Base-by-base conservation (phyloP, 2,888 invertebrate species). In the Ornithoptera priamus region DNA sequence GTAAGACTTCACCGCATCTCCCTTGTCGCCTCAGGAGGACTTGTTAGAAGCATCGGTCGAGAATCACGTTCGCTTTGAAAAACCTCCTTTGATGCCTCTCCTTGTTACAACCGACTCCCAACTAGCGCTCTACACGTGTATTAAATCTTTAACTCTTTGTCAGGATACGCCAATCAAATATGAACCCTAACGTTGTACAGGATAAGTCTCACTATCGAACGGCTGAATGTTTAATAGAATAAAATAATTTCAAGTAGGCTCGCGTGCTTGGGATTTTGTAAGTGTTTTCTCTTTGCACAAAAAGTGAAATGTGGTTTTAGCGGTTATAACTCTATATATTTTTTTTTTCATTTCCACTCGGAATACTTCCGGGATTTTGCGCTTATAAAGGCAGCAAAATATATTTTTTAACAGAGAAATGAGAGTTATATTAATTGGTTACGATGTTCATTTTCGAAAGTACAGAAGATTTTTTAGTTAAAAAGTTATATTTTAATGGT, bases 1-100 rank as follows among this genome's bases (percentile, higher is more conserved):
- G 79, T 79, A 77, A 75, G 79, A 79, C 80, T 79, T 77, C 76
- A 79, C 78, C 76, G 75, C 72, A 77, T 76, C 76, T 76, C 75
- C 78, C 82, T 83, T 75, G 75, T 75, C 78, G 81, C 83, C 77
- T 75, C 72, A 79, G 81, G 79, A 62, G 78, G 79, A 82, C 84
- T 87, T 84, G 86, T 87, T 85, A 86, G 80, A 71, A 82, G 82
- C 85, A 86, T 85, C 82, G 85, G 85, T 81, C 82, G 81, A 82
- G 85, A 85, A 87, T 88, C 89, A 89, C 87, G 88, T 87, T 84
- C 87, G 78, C 86, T 86, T 85, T 87, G 85, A 85, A 85, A 87
- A 85, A 83, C 80, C 81, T 83, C 84, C 86, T 89, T 89, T 89
- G 87, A 88, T 82, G 84, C 84, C 80, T 81, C 80, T 82, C 81